Evolutionary conservation across 2,888 invertebrate genomes (phyloP).

Genomic region (Scaptomyza tumidula): DNA sequence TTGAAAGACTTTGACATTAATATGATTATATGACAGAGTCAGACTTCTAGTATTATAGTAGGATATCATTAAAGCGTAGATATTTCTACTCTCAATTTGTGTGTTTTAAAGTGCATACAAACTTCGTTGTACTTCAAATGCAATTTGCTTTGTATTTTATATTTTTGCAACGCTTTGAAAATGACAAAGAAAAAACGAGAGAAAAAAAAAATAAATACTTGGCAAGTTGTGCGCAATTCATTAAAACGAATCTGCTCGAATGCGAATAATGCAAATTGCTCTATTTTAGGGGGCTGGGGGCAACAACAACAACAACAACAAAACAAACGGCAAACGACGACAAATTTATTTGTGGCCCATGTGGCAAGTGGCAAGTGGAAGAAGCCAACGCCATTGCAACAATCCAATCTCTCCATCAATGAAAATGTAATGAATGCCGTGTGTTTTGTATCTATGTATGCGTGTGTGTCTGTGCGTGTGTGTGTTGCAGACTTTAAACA

Average conservation of each 20-base stretch:
- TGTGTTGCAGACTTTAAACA: constrained; percentile 29
- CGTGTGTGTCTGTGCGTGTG: too few relatives aligned
- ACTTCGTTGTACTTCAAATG: constrained; percentile 13
- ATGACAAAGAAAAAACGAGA: constrained; percentile 32
- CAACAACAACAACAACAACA: too few relatives aligned
- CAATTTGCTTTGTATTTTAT: constrained; percentile 7
- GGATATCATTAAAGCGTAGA: too few relatives aligned
- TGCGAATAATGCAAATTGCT: constrained; percentile 77
- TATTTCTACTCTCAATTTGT: too few relatives aligned
- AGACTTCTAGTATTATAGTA: too few relatives aligned
- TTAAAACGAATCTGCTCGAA: constrained; percentile 70
- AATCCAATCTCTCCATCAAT: constrained; percentile 56
- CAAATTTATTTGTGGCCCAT: constrained; percentile 71
- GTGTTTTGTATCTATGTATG: neutral
- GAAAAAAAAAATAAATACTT: constrained; percentile 51
- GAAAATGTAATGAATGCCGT: constrained; percentile 59
- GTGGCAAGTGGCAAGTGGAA: constrained; percentile 28
- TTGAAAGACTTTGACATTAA: too few relatives aligned
- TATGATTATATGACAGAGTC: too few relatives aligned
- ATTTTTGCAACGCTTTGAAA: constrained; percentile 2
- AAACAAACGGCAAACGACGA: constrained; percentile 56
- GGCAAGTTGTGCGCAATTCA: constrained; percentile 74
- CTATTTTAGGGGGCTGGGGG: constrained; percentile 63
- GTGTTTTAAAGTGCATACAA: neutral
- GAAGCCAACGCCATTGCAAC: constrained; percentile 15